phyloP scores from a whole-genome alignment of 2,797 vertebrate genomes.

The Gouania willdenowi region DNA sequence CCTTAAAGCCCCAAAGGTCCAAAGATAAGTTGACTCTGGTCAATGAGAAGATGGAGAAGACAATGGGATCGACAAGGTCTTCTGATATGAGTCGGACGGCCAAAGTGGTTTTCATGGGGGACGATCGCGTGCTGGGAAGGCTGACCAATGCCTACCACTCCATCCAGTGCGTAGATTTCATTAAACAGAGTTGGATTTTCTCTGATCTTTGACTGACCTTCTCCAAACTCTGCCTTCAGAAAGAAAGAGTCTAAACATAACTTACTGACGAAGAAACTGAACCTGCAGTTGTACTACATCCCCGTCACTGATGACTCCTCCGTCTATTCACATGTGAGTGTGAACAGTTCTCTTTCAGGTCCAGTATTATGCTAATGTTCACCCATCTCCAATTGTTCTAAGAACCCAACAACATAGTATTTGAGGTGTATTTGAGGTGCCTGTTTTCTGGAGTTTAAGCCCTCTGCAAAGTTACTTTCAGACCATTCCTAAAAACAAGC shows the following conservation, averaged over 20 bases:
- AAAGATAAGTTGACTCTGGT: conserved; percentile 51
- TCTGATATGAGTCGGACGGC: conserved; percentile 76
- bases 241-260: conserved; percentile 76
- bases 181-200: neutral
- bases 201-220: too few relatives aligned
- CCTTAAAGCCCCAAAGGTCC: conserved; percentile 59
- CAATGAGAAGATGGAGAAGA: conserved; percentile 46
- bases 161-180: conserved; percentile 68
- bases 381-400: too few relatives aligned
- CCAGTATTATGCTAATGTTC: too few relatives aligned
- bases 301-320: conserved; percentile 52
- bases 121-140: conserved; percentile 80
- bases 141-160: conserved; percentile 75
- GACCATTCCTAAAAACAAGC: too few relatives aligned
- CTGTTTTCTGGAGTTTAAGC: too few relatives aligned
- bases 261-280: conserved; percentile 77
- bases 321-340: neutral
- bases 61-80: conserved; percentile 45
- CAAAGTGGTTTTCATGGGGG: conserved; percentile 81
- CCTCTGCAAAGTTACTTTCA: too few relatives aligned
- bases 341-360: too few relatives aligned
- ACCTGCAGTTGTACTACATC: conserved; percentile 84
- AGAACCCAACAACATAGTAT: too few relatives aligned
- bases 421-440: too few relatives aligned
- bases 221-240: too few relatives aligned